Percentiles rank a stretch among this genome's conserved stretches.
These are phyloP conservation scores for Pharmacophagus antenor DNA, from an alignment of 2,888 invertebrate species.

Conservation along the genomic window DNA sequence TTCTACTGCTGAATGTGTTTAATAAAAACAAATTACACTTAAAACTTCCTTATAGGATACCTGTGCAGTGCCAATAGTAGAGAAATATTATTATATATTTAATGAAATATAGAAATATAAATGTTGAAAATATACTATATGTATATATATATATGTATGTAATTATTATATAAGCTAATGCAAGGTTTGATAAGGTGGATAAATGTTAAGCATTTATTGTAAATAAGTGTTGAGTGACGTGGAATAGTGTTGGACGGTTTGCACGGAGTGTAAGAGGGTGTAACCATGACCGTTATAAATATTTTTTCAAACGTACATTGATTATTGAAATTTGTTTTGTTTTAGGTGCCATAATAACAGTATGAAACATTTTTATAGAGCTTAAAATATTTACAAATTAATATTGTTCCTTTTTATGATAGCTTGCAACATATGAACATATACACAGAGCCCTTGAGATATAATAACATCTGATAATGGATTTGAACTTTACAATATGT, in stretches of 20 bases:
- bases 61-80: slow-evolving; percentile 29
- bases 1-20: not conserved
- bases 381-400: slow-evolving; percentile 25
- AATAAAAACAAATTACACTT: not conserved
- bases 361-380: slow-evolving; percentile 19
- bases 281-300: slow-evolving; percentile 13
- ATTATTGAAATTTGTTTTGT: slow-evolving; percentile 15
- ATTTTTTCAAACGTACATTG: slow-evolving; percentile 26
- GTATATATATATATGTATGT: slow-evolving; percentile 1
- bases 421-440: not conserved
- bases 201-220: slow-evolving; percentile 24
- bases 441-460: not conserved
- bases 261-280: not conserved
- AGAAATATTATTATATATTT: slow-evolving; percentile 9
- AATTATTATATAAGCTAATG: slow-evolving; percentile 7
- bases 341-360: slow-evolving; percentile 28
- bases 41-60: slow-evolving; percentile 3
- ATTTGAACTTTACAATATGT: not conserved
- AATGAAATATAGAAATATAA: slow-evolving; percentile 9
- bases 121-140: not conserved
- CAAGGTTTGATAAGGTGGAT: slow-evolving; percentile 10
- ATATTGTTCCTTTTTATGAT: slow-evolving; percentile 21
- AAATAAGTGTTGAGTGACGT: slow-evolving; percentile 16
- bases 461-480: not conserved
- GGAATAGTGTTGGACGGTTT: slow-evolving; percentile 3